Conservation (phyloP, 2,113 vertebrate genomes). For the Sapayoa aenigma region DNA sequence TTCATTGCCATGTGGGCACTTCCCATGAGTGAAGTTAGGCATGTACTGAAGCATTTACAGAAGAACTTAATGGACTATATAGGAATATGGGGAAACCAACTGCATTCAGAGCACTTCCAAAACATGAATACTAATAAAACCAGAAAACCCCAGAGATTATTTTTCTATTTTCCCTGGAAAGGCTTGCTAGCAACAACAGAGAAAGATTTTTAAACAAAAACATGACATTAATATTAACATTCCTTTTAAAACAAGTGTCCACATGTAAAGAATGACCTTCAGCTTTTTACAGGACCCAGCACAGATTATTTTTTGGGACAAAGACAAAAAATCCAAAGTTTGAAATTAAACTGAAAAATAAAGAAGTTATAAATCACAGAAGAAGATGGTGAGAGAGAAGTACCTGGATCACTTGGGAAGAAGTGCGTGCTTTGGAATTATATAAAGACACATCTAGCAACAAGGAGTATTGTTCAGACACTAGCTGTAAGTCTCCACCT, state of each 20-base stretch:
- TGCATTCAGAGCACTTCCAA: constrained; percentile 5
- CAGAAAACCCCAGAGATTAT: background rate
- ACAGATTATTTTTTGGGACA: background rate
- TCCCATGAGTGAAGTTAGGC: constrained; percentile 18
- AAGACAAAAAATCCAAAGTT: background rate
- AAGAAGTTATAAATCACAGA: background rate
- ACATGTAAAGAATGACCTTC: background rate
- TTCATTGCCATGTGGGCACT: background rate
- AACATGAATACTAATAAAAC: constrained; percentile 8
- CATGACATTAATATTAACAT: background rate
- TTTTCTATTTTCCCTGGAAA: background rate
- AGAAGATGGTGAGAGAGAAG: background rate
- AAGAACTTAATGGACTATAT: constrained; percentile 10
- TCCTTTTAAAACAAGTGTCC: background rate
- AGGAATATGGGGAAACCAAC: constrained; percentile 10
- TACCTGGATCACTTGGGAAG: background rate
- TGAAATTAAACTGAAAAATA: background rate
- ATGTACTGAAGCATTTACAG: constrained; percentile 28
- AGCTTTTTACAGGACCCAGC: background rate
- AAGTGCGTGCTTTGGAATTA: background rate
- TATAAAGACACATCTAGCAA: background rate
- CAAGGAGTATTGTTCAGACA: background rate
- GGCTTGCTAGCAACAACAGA: background rate
- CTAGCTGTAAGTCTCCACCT: background rate
- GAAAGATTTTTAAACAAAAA: background rate